phyloP scores from a whole-genome alignment of 2,797 vertebrate genomes.

The Rhabdophis nuchalis region DNA sequence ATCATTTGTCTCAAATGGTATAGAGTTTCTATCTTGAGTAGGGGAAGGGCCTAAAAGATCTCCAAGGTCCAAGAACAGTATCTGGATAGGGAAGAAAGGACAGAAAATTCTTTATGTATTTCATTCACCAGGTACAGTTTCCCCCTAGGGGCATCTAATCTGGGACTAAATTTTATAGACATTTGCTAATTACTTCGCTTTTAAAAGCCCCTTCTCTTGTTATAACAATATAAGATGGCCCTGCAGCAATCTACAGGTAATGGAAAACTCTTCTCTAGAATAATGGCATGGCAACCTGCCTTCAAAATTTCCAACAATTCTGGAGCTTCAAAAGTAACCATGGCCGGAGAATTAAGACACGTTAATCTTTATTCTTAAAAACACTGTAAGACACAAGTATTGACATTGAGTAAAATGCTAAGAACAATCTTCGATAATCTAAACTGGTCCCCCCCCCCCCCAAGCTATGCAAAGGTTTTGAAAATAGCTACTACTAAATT shows the following conservation, averaged over 20 bases:
- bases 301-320: background rate
- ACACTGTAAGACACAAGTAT: background rate
- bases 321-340: background rate
- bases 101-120: background rate
- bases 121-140: background rate
- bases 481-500: background rate
- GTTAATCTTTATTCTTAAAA: background rate
- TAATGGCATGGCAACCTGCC: background rate
- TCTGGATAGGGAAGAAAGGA: background rate
- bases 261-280: background rate
- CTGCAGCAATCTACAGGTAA: background rate
- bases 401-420: background rate
- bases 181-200: background rate
- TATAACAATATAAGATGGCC: background rate
- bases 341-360: background rate
- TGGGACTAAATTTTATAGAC: background rate
- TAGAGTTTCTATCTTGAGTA: background rate
- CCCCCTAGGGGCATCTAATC: background rate
- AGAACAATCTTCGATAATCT: background rate
- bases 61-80: background rate
- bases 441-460: background rate
- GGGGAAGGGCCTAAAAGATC: background rate
- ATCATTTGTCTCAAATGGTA: background rate
- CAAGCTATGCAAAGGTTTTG: background rate
- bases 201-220: background rate